Evolutionary conservation across 2,113 vertebrate genomes (phyloP), one percentile per base, ranked within the genome.

Genomic region (Xiphophorus hellerii): DNA sequence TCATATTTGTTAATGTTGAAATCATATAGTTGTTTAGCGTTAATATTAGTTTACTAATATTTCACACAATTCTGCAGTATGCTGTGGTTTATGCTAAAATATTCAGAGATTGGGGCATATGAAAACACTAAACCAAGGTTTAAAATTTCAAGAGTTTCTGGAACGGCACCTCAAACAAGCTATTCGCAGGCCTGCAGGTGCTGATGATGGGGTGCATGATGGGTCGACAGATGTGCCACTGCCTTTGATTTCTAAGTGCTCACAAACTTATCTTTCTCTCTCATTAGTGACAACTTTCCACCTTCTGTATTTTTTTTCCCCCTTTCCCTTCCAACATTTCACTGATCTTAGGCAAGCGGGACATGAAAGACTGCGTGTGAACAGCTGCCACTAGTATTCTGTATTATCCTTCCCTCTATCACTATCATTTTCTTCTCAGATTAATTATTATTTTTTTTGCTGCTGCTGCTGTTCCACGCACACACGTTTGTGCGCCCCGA

Each of bases 191-290:
- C 75, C 66, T 74, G 58, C 76, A 82, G 80, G 85, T 88, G 79
- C 48, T 61, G 27, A 60, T 63, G 76, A 82, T 74, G 66, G 28
- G 68, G 71, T 81, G 79, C 54, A 61, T 79, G 71, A 83, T 79
- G 76, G 75, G 80, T 81, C 48, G 71, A 86, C 89, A 92, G 92
- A 94, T 90, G 89, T 84, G 83, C 73, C 27, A 80, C 80, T 71
- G 74, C 79, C 88, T 92, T 93, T 93, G 90, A 93, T 94, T 86
- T 87, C 78, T 74, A 87, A 89, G 74, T 80, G 85, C 89, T 88
- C 78, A 39, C 66, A 82, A 91, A 81, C 79, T 80, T 67, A 30
- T 85, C 77, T 84, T 74, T 77, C 82, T 77, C 80, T 86, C 87
- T 94, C 91, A 92, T 94, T 93, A 93, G 83, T 83, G 62, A 83